Evolutionary conservation across 2,113 vertebrate genomes (phyloP), one percentile per base, ranked within the genome.

Genomic region (Erinaceus europaeus): DNA sequence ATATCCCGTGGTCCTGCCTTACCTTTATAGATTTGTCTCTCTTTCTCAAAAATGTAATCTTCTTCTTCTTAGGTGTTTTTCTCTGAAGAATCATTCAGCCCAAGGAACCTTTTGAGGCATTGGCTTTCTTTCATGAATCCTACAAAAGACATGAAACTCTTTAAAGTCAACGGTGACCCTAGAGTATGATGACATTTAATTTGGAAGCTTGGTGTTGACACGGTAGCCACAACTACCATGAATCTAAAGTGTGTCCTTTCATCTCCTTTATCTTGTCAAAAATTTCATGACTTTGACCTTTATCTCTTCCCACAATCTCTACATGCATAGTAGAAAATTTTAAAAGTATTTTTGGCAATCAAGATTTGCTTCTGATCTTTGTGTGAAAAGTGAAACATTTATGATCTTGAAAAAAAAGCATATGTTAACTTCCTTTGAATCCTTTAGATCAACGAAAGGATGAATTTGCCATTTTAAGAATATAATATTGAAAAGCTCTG

Each of bases 391-490:
- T 90, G 82, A 92, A 95, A 94, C 81, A 95, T 89, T 94, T 94
- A 91, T 93, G 89, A 90, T 94, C 92, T 94, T 95, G 81, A 89
- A 94, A 95, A 94, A 95, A 94, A 96, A 86, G 93, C 92, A 93
- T 93, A 93, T 95, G 94, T 93, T 96, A 95, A 90, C 94, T 93
- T 95, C 89, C 90, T 94, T 96, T 95, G 94, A 95, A 90, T 93
- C 84, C 89, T 93, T 95, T 85, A 89, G 74, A 92, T 93, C 89
- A 62, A 78, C 75, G 90, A 85, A 93, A 94, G 91, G 93, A 95
- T 94, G 91, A 95, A 94, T 91, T 95, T 96, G 82, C 75, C 92
- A 94, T 91, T 93, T 96, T 93, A 90, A 91, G 94, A 86, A 29
- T 82, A 67, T 84, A 84, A 87, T 90, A 94, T 93, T 94, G 84